Evolutionary conservation across 2,797 vertebrate species (phyloP), one percentile per base, ranked within the genome.

Genomic region (Helicolenus hilgendorfi): DNA sequence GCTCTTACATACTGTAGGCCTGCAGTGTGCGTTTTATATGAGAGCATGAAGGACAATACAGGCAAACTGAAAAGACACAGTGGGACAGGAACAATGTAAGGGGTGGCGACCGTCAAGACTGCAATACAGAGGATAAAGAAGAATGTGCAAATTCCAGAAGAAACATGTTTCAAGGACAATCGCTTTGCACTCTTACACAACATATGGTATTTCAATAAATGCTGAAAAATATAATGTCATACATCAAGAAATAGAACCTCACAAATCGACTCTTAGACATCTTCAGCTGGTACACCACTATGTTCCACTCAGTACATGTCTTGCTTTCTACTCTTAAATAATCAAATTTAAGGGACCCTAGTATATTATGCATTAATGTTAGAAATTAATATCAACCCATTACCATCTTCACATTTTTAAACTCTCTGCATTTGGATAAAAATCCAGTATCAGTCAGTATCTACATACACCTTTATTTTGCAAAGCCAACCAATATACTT

Each of bases 31-130:
- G 70, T 31, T 67, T 84, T 62, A 56, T 83, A 74, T 88, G 86
- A 81, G 35, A 70, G 77, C 69, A 65, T 87, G 86, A 92, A 87
- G 89, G 92, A 93, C 79, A 73, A 59, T 62, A 82, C 67, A 79
- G 74, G 72, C n/a, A 70, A 81, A 79, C 56, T 8, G 18, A 83
- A 83, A 72, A 83, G 71, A 56, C 10, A 10, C 31, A 72, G 35
- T 59, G 49, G 68, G 81, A 64, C 33, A 79, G 74, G 73, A 64
- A 60, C 62, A 75, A 7, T 73, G 35, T 29, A 56, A 49, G 9
- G 18, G n/a, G 2, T 70, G 77, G 5, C 0, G 6, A 60, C 5
- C 22, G 11, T 77, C 4, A 24, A 18, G 38, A 18, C 0, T 69
- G 22, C 27, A 71, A 10, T 27, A 38, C 14, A 58, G 41, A 49